A percentile compares a stretch with the other conserved stretches of the same genome.
These are phyloP conservation scores for Xenopus tropicalis DNA, from an alignment of 2,113 vertebrate species.

Conservation along the genomic window DNA sequence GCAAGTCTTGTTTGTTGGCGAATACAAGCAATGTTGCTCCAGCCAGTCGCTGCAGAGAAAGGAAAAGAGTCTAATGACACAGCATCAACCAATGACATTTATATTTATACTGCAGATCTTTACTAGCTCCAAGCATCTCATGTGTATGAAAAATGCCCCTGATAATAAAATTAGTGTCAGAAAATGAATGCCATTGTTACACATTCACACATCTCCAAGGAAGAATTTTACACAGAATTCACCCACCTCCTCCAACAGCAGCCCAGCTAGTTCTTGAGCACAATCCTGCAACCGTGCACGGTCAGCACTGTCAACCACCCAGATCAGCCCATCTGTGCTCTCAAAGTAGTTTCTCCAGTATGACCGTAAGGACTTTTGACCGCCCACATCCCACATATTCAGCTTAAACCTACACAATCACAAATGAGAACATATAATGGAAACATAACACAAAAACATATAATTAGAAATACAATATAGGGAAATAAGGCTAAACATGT, in stretches of 20 bases:
- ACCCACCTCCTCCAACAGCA: conserved; percentile 81
- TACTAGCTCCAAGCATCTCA: no score
- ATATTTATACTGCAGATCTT: no score
- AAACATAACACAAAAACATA: not conserved
- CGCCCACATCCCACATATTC: conserved; percentile 91
- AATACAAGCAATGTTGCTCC: conserved; percentile 87
- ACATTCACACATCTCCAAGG: no score
- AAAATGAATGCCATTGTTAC: no score
- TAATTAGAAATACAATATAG: not conserved
- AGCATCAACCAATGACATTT: no score
- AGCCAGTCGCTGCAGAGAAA: conserved; percentile 68
- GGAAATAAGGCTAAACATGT: not conserved
- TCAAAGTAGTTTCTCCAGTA: conserved; percentile 95
- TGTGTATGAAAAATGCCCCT: no score
- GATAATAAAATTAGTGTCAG: no score
- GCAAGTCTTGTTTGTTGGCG: conserved; percentile 89
- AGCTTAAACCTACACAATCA: conserved; percentile 74
- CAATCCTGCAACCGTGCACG: conserved; percentile 82
- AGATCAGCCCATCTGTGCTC: conserved; percentile 88
- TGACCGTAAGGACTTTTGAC: conserved; percentile 87
- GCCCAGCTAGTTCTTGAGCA: conserved; percentile 68
- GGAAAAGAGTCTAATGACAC: not conserved
- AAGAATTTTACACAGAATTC: no score
- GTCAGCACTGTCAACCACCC: conserved; percentile 92
- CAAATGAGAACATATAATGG: not conserved